Evolutionary conservation across 1,140 invertebrate species (phyloP), one percentile per base, ranked within the genome.

Genomic region (Drosophila persimilis): DNA sequence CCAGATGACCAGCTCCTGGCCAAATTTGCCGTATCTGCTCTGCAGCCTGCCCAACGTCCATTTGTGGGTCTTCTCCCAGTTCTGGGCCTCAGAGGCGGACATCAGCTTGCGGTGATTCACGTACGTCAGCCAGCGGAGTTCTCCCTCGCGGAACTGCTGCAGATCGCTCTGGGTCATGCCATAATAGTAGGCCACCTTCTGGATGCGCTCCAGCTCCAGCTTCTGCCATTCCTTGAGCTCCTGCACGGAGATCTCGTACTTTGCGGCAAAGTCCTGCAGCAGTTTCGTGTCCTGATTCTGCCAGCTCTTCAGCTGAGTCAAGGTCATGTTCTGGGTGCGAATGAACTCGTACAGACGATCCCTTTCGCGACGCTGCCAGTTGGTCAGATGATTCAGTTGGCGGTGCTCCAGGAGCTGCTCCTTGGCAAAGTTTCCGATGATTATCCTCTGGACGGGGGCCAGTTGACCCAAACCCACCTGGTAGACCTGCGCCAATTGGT

Each of bases 341-440:
- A 91, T 90, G 26, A 91, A 89, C 6, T 76, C 83, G 47, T 91
- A 91, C 0, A 91, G 64, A 22, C 90, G 90, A 67, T 91, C 90
- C 5, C 90, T 84, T 31, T 91, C 90, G 22, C 65, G 52, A 44
- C 76, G 73, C 67, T 91, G 90, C 90, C 90, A 91, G 0, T 45
- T 15, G 41, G 77, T 72, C 5, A 91, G 48, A 2, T 57, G 26
- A 2, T 84, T 83, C 3, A 91, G 64, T 0, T 55, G 62, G 2
- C 71, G 89, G 2, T 73, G 63, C 24, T 91, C 80, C 15, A 91
- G 48, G 3, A 78, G 24, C 6, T 76, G 72, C 15, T 89, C 76
- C 13, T 73, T 52, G 0, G 47, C 53, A 67, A 91, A 61, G 11
- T 66, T 73, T 8, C 26, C 24, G 3, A 89, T 70, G 17, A 66